Evolutionary conservation across 1,140 invertebrate genomes (phyloP), one percentile per base, ranked within the genome.

Genomic region (Drosophila persimilis): DNA sequence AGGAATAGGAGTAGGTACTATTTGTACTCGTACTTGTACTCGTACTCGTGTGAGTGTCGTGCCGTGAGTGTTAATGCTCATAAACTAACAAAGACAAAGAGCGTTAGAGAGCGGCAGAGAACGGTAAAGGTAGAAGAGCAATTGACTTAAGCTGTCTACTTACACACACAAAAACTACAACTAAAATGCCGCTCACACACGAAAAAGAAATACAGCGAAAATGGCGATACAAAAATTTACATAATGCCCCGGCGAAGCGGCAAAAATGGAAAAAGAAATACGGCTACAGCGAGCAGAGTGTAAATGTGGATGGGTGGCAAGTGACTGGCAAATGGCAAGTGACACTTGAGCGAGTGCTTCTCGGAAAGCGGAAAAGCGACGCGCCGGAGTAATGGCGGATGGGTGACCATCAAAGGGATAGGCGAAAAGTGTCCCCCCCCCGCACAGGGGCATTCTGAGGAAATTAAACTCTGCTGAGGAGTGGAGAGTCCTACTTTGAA

Each of bases 181-280:
- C 54, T 58, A 57, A 43, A 58, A 57, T 39, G 53, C 31, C 41
- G 52, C 61, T 47, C 67, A 58, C 46, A 39, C 9, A 39, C 13
- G 11, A 39, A 13, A 13, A 2, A 8, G 11, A 39, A 39, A 39
- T 39, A 39, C 11, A 13, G 9, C 9, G 54, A 60, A 71, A 70
- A 71, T 71, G 66, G 66, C 67, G 67, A 71, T 71, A 71, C 52
- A 71, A 39, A 71, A 71, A 60, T 71, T 60, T 72, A 52, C 67
- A 71, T 72, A 72, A 71, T 71, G 55, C 54, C 66, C 17, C 31
- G 13, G 5, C 39, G 17, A 17, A 17, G 7, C n/a, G 45, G 9
- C 13, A 50, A 67, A 53, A 63, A 57, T 8, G 47, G 15, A 72
- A 62, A 73, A 57, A n/a, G 29, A 71, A 69, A 71, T 47, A 52